These are phyloP conservation scores for Calameuta pallipes DNA, from an alignment of 2,888 invertebrate species.

Conservation along the genomic window DNA sequence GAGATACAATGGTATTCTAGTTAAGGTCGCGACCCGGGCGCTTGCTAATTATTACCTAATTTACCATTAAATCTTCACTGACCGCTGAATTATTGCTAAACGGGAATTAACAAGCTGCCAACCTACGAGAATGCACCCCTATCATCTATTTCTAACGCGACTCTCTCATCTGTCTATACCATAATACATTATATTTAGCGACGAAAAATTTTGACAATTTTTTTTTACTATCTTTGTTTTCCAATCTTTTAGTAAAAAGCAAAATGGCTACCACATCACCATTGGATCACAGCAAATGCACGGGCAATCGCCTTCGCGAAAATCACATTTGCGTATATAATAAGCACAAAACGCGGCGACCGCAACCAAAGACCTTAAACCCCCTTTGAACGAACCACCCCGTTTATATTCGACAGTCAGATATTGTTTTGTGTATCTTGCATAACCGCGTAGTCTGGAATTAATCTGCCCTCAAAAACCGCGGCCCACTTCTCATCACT, in stretches of 20 bases:
- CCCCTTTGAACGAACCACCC: constrained; percentile 14
- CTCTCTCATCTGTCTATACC: neutral
- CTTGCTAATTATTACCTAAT: constrained; percentile 62
- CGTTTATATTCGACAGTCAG: constrained; percentile 42
- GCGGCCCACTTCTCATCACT: constrained; percentile 14
- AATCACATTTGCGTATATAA: neutral
- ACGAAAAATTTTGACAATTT: neutral
- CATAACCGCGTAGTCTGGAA: constrained; percentile 52
- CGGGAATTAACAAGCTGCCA: constrained; percentile 16
- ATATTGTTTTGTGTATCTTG: constrained; percentile 58
- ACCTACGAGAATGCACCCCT: neutral
- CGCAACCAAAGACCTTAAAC: constrained; percentile 23
- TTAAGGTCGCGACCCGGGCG: constrained; percentile 49
- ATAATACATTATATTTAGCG: neutral
- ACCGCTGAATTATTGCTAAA: constrained; percentile 54
- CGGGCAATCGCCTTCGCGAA: constrained; percentile 2
- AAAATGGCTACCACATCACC: neutral
- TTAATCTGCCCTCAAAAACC: constrained; percentile 56
- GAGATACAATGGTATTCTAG: constrained; percentile 63
- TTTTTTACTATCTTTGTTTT: neutral
- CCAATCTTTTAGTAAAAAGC: neutral
- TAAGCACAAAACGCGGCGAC: neutral
- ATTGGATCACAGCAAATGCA: neutral
- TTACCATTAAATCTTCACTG: constrained; percentile 60
- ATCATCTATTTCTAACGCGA: neutral